A percentile compares a stretch with the other conserved stretches of the same genome.
These are phyloP conservation scores for Strigamia transsilvanica DNA, from an alignment of 2,888 invertebrate genomes.

Conservation along the genomic window DNA sequence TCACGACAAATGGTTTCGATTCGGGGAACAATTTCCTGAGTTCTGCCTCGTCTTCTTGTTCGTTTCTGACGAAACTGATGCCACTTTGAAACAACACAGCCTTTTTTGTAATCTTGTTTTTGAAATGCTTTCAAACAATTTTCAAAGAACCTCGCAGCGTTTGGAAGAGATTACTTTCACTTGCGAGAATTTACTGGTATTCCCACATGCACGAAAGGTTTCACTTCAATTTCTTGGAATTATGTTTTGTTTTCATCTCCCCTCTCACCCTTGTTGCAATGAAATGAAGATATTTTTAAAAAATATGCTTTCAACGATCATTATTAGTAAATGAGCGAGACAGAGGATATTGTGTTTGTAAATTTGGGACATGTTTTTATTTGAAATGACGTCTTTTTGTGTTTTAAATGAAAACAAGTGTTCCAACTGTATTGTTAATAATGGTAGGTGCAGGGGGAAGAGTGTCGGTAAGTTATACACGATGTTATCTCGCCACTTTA, in stretches of 20 bases:
- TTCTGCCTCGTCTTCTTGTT: no score
- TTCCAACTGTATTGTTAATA: background rate
- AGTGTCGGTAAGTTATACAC: background rate
- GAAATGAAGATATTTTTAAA: no score
- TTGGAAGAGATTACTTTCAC: background rate
- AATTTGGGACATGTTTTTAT: background rate
- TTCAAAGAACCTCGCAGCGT: background rate
- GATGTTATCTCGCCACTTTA: constrained; percentile 3
- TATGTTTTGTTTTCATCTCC: background rate
- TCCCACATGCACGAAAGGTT: background rate
- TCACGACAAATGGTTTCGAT: no score
- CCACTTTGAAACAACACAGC: no score
- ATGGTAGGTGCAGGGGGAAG: background rate
- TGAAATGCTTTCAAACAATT: background rate
- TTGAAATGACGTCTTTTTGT: background rate
- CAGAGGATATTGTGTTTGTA: background rate
- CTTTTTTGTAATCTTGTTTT: background rate
- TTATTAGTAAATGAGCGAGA: background rate
- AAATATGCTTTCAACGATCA: background rate
- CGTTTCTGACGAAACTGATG: no score
- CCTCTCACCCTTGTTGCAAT: background rate
- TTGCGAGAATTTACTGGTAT: background rate
- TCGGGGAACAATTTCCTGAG: no score
- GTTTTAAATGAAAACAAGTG: background rate
- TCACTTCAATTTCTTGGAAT: background rate